phyloP scores from a whole-genome alignment of 2,888 invertebrate species.

The Scaptomyza flava region DNA sequence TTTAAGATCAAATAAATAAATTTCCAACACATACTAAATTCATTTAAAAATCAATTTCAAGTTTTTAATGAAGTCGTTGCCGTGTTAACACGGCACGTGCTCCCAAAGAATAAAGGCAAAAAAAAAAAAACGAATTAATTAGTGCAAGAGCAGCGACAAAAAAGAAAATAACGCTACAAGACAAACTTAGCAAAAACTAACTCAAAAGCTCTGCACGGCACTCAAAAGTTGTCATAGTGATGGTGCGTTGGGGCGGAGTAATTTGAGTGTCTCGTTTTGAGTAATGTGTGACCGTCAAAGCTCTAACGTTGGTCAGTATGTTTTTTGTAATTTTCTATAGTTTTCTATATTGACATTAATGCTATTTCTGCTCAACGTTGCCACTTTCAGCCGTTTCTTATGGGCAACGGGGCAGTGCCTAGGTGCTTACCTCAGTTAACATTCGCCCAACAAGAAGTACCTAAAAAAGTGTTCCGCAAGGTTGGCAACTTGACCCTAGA shows the following conservation, averaged over 20 bases:
- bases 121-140: conserved; percentile 71
- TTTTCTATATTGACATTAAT: conserved; percentile 13
- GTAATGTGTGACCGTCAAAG: conserved; percentile 25
- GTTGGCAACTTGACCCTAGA: neutral
- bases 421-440: conserved; percentile 31
- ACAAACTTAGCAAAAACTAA: conserved; percentile 34
- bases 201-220: conserved; percentile 34
- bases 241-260: conserved; percentile 2
- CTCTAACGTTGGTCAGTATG: conserved; percentile 18
- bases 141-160: conserved; percentile 39
- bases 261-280: conserved; percentile 14
- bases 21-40: conserved; percentile 30
- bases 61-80: conserved; percentile 40
- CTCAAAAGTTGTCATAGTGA: conserved; percentile 24
- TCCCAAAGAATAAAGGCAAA: conserved; percentile 37
- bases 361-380: conserved; percentile 4
- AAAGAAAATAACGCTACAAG: conserved; percentile 20
- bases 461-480: neutral
- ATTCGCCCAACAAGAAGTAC: neutral
- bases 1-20: conserved; percentile 47
- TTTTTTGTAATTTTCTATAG: conserved; percentile 30
- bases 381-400: neutral
- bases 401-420: neutral
- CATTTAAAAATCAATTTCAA: conserved; percentile 25
- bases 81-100: conserved; percentile 51